Conservation (phyloP, 2,113 vertebrate genomes). For the Platichthys flesus region DNA sequence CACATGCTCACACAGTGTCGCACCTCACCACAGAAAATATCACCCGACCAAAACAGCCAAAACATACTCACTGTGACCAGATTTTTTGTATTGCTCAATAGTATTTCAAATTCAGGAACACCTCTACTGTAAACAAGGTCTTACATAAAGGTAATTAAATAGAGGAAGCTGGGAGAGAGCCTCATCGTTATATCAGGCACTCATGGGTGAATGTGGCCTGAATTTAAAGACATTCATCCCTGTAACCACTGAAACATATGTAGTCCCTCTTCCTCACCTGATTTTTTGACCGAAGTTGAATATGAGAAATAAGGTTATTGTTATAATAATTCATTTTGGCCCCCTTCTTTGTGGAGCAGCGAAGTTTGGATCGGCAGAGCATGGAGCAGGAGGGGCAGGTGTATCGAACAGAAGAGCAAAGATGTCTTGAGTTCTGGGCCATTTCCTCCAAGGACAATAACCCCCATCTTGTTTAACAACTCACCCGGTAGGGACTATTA, state of each 20-base stretch:
- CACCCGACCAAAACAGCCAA: conserved; percentile 22
- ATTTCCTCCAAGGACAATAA: conserved; percentile 90
- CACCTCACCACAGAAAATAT: conserved; percentile 34
- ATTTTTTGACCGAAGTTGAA: not conserved
- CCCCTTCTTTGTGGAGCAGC: conserved; percentile 19
- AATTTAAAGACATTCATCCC: conserved; percentile 13
- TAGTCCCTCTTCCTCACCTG: not conserved
- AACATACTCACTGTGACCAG: not conserved
- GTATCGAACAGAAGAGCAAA: conserved; percentile 72
- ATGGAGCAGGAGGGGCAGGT: conserved; percentile 61
- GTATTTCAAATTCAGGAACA: not conserved
- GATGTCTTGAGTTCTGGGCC: conserved; percentile 85
- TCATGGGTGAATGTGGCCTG: conserved; percentile 8
- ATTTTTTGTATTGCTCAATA: conserved; percentile 18
- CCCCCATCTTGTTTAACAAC: conserved; percentile 93
- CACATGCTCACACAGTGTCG: conserved; percentile 39
- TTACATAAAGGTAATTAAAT: conserved; percentile 40
- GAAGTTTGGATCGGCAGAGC: conserved; percentile 43
- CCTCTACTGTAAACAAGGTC: conserved; percentile 16
- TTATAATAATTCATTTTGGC: not conserved
- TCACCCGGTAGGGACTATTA: conserved; percentile 88
- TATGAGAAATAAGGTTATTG: not conserved
- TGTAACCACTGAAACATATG: conserved; percentile 10
- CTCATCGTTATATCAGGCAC: conserved; percentile 56
- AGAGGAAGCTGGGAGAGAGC: conserved; percentile 39